Evolutionary conservation across 2,888 invertebrate species (phyloP).

Genomic region (Leucoma salicis): DNA sequence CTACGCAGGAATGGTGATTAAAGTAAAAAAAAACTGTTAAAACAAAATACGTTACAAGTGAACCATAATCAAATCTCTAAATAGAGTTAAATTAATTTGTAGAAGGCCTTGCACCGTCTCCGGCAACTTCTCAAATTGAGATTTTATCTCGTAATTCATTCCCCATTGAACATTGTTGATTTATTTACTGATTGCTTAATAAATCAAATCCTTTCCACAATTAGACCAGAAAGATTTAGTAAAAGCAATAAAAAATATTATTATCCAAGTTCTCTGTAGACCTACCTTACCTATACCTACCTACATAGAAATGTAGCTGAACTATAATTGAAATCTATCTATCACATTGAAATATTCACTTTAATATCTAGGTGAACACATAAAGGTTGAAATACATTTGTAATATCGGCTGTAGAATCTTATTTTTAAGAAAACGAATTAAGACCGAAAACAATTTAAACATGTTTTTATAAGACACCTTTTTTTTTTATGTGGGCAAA

Average conservation of each 20-base stretch:
- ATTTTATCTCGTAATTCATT: slow-evolving; percentile 67
- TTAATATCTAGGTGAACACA: no score
- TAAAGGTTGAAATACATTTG: no score
- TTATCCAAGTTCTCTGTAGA: no score
- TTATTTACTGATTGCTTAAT: slow-evolving; percentile 36
- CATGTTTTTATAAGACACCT: background rate
- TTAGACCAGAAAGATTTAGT: background rate
- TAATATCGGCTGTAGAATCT: no score
- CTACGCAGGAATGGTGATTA: no score
- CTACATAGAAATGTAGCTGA: no score
- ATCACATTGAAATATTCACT: no score
- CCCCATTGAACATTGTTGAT: slow-evolving; percentile 40
- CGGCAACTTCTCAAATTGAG: slow-evolving; percentile 64
- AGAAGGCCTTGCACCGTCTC: slow-evolving; percentile 30
- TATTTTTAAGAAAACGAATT: background rate
- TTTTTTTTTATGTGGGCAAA: no score
- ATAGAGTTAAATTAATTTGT: slow-evolving; percentile 57
- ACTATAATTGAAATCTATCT: no score
- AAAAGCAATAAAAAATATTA: no score
- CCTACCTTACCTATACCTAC: no score
- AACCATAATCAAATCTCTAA: slow-evolving; percentile 3
- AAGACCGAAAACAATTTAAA: background rate
- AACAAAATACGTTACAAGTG: slow-evolving; percentile 1
- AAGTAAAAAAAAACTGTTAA: no score
- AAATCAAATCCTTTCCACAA: slow-evolving; percentile 2